phyloP scores from a whole-genome alignment of 2,888 invertebrate genomes.

The Anthrax anthrax region DNA sequence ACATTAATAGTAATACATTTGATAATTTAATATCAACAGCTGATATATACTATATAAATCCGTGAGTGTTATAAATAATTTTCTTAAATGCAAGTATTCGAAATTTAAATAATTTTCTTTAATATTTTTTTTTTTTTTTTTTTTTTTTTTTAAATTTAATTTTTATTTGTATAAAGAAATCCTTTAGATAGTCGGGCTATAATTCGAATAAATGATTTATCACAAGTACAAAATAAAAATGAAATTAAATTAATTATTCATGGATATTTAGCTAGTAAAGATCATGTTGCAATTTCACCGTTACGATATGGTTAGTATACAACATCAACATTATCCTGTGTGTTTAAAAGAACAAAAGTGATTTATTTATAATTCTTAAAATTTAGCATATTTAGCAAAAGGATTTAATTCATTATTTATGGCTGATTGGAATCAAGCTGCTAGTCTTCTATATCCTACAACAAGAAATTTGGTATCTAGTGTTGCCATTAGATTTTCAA shows the following conservation, averaged over 20 bases:
- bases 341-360: no score
- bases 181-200: not conserved
- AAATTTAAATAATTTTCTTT: no score
- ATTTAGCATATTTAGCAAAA: conserved; percentile 25
- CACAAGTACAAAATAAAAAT: conserved; percentile 5
- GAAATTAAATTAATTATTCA: conserved; percentile 29
- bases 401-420: conserved; percentile 23
- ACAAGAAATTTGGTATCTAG: conserved; percentile 20
- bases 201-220: not conserved
- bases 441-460: conserved; percentile 22
- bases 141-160: no score
- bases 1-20: not conserved
- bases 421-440: conserved; percentile 29
- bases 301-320: conserved; percentile 13
- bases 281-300: conserved; percentile 23
- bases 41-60: conserved; percentile 1
- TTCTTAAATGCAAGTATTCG: no score
- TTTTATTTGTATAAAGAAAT: not conserved
- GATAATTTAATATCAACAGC: not conserved
- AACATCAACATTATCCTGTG: not conserved
- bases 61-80: not conserved
- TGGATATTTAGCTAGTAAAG: conserved; percentile 25
- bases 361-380: not conserved
- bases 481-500: conserved; percentile 19
- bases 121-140: no score